A percentile compares a stretch with the other conserved stretches of the same genome.
Evolutionary conservation across 1,140 invertebrate species (phyloP).

Genomic region (Ceratosolen fusciceps): DNA sequence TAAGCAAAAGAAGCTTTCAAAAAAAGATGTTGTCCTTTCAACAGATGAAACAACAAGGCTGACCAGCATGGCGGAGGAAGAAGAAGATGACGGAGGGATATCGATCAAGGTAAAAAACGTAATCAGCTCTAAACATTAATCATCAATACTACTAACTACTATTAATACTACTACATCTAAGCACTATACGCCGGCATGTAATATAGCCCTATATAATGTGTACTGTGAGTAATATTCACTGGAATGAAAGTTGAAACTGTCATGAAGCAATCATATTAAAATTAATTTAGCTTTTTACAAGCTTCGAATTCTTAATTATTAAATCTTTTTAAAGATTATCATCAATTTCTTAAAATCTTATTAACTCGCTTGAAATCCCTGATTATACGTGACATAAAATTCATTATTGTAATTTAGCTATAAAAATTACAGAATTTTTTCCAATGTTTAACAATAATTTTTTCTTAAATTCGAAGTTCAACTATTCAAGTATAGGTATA

Average conservation of each 20-base stretch:
- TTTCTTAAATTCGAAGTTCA: neutral
- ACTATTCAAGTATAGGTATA: neutral
- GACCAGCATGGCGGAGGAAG: conserved; percentile 71
- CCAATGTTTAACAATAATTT: neutral
- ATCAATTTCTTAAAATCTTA: neutral
- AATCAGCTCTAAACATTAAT: conserved; percentile 69
- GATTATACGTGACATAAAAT: neutral
- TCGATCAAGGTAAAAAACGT: conserved; percentile 75
- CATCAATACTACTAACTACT: conserved; percentile 53
- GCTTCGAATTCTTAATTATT: conserved; percentile 15
- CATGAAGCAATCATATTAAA: conserved; percentile 29
- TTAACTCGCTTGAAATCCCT: neutral
- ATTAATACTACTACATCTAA: conserved; percentile 53
- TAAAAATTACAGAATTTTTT: neutral
- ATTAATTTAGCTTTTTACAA: conserved; percentile 42
- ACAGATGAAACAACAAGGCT: conserved; percentile 67
- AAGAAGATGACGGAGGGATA: conserved; percentile 74
- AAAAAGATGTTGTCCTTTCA: conserved; percentile 60
- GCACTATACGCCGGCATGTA: conserved; percentile 67
- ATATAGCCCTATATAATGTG: conserved; percentile 62
- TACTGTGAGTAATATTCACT: conserved; percentile 64
- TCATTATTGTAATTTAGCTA: neutral
- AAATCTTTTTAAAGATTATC: neutral
- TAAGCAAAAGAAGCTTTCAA: conserved; percentile 65
- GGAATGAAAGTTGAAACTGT: conserved; percentile 43